phyloP scores from a whole-genome alignment of 2,113 vertebrate genomes.

The Dromas ardeola region DNA sequence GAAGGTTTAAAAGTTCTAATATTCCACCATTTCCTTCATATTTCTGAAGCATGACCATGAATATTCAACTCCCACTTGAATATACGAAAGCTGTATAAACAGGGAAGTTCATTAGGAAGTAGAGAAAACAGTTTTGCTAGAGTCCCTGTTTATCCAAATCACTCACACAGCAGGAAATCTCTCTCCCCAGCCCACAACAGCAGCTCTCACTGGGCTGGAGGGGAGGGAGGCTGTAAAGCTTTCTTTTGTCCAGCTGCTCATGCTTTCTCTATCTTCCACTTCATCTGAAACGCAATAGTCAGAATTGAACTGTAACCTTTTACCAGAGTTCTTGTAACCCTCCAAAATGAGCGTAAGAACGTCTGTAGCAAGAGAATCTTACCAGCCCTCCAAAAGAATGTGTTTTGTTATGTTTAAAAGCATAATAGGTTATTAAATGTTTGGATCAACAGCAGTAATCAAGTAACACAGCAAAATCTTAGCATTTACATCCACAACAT shows the following conservation, averaged over 20 bases:
- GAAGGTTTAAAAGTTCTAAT: not conserved
- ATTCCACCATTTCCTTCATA: not conserved
- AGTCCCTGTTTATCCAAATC: not conserved
- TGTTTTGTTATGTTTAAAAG: not conserved
- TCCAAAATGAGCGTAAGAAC: rapidly evolving
- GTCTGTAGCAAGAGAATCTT: not conserved
- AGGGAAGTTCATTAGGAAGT: conserved; percentile 44
- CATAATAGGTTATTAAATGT: rapidly evolving
- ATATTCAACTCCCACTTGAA: not conserved
- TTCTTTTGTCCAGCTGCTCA: not conserved
- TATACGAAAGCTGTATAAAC: not conserved
- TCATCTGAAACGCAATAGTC: not conserved
- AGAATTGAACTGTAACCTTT: not conserved
- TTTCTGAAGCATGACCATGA: not conserved
- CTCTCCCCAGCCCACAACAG: not conserved
- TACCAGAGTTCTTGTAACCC: not conserved
- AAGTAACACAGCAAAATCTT: not conserved
- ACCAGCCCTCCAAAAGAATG: not conserved
- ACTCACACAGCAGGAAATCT: conserved; percentile 13
- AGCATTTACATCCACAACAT: rapidly evolving
- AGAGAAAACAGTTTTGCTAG: conserved; percentile 31
- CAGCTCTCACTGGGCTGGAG: not conserved
- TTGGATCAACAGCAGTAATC: not conserved
- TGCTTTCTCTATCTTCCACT: not conserved
- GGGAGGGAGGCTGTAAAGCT: not conserved